Evolutionary conservation across 2,888 invertebrate species (phyloP).

Genomic region (Malthinus seriepunctatus): DNA sequence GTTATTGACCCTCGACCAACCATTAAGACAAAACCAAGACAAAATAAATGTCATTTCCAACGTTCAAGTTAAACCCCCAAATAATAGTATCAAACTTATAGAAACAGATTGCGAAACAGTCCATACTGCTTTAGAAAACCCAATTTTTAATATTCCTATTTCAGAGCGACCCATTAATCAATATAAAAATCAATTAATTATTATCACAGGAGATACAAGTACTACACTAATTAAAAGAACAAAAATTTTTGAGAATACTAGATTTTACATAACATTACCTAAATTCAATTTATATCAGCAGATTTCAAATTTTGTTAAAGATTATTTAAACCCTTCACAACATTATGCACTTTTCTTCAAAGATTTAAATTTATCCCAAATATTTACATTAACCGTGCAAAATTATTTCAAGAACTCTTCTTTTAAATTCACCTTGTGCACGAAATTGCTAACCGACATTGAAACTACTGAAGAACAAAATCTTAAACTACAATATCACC

Average conservation of each 20-base stretch:
- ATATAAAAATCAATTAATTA: conserved; percentile 10
- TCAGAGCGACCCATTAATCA: conserved; percentile 7
- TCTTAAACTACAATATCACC: conserved; percentile 13
- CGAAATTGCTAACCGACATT: conserved; percentile 12
- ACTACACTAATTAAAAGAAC: background rate
- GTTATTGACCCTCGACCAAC: no score
- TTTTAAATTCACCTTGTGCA: conserved; percentile 11
- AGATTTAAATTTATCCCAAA: background rate
- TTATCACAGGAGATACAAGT: no score
- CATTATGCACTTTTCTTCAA: conserved; percentile 14
- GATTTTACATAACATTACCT: background rate
- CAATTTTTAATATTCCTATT: conserved; percentile 3
- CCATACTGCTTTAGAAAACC: conserved; percentile 7
- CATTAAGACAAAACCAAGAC: no score
- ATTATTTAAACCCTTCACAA: conserved; percentile 17
- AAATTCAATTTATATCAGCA: conserved; percentile 11
- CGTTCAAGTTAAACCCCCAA: background rate
- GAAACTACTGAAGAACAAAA: conserved; percentile 9
- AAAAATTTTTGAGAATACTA: conserved; percentile 8
- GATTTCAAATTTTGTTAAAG: conserved; percentile 16
- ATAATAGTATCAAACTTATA: background rate
- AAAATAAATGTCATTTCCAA: background rate
- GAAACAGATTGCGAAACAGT: conserved; percentile 21
- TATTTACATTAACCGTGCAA: conserved; percentile 9
- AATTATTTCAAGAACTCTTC: conserved; percentile 12